Evolutionary conservation across 1,140 invertebrate species (phyloP).

Genomic region (Uloborus diversus): DNA sequence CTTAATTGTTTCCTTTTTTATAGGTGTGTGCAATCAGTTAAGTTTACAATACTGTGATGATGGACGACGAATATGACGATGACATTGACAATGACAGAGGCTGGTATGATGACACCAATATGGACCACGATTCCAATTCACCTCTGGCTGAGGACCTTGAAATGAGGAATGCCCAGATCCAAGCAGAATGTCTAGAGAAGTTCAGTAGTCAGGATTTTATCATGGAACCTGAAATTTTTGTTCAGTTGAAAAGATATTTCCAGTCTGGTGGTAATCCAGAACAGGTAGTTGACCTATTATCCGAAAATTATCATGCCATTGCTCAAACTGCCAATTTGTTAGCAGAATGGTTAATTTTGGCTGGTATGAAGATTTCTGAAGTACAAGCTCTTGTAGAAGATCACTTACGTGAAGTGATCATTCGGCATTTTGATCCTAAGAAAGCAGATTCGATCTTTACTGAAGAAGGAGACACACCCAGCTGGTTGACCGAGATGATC

Average conservation of each 20-base stretch:
- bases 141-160: slow-evolving; percentile 50
- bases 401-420: slow-evolving; percentile 95
- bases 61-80: slow-evolving; percentile 52
- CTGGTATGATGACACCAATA: slow-evolving; percentile 43
- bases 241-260: slow-evolving; percentile 92
- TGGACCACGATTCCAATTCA: slow-evolving; percentile 38
- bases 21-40: no score
- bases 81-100: slow-evolving; percentile 30
- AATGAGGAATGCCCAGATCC: slow-evolving; percentile 45
- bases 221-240: slow-evolving; percentile 98
- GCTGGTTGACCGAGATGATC: slow-evolving; percentile 98
- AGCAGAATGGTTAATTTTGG: slow-evolving; percentile 96
- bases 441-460: slow-evolving; percentile 99
- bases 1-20: no score
- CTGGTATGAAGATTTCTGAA: slow-evolving; percentile 90
- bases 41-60: no score
- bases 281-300: slow-evolving; percentile 93
- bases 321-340: slow-evolving; percentile 97
- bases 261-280: slow-evolving; percentile 96
- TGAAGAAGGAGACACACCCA: slow-evolving; percentile 95
- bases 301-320: slow-evolving; percentile 94
- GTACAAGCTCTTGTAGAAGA: slow-evolving; percentile 98
- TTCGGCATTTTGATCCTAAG: slow-evolving; percentile 98
- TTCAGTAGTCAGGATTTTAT: slow-evolving; percentile 95
- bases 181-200: slow-evolving; percentile 58